phyloP scores from a whole-genome alignment of 2,113 vertebrate genomes.

The Eptatretus burgeri region DNA sequence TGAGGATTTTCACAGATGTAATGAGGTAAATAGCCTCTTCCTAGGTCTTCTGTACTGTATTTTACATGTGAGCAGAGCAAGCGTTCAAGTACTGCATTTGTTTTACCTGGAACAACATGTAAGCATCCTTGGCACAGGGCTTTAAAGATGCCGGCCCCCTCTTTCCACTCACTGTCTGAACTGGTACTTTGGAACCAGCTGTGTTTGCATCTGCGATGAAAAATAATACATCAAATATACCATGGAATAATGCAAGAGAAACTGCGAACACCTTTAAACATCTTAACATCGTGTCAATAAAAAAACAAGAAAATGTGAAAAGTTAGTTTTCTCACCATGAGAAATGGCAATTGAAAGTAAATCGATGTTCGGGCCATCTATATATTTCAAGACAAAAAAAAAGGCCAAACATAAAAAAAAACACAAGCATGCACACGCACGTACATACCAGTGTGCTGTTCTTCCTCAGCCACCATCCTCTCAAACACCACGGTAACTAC shows the following conservation, averaged over 20 bases:
- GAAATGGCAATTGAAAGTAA: neutral
- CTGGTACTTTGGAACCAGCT: slow-evolving; percentile 16
- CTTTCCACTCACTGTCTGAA: slow-evolving; percentile 73
- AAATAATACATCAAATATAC: too few relatives aligned
- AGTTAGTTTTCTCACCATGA: neutral
- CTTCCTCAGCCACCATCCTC: slow-evolving; percentile 92
- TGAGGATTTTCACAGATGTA: too few relatives aligned
- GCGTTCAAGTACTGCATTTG: neutral
- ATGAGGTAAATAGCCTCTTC: too few relatives aligned
- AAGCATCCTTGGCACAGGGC: slow-evolving; percentile 88
- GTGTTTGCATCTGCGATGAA: too few relatives aligned
- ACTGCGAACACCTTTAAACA: too few relatives aligned
- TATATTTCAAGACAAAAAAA: neutral
- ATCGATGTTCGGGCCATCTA: neutral
- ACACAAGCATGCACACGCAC: too few relatives aligned
- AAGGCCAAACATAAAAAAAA: neutral
- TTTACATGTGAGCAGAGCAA: too few relatives aligned
- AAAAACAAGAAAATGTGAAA: neutral
- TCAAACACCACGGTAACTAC: slow-evolving; percentile 95
- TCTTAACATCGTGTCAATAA: too few relatives aligned
- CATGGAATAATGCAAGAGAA: too few relatives aligned
- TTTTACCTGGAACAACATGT: slow-evolving; percentile 93
- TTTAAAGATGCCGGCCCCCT: slow-evolving; percentile 64
- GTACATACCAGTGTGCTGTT: slow-evolving; percentile 39
- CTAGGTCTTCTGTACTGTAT: too few relatives aligned